Base-by-base conservation (phyloP, 2,888 invertebrate species). In the Timema podura region DNA sequence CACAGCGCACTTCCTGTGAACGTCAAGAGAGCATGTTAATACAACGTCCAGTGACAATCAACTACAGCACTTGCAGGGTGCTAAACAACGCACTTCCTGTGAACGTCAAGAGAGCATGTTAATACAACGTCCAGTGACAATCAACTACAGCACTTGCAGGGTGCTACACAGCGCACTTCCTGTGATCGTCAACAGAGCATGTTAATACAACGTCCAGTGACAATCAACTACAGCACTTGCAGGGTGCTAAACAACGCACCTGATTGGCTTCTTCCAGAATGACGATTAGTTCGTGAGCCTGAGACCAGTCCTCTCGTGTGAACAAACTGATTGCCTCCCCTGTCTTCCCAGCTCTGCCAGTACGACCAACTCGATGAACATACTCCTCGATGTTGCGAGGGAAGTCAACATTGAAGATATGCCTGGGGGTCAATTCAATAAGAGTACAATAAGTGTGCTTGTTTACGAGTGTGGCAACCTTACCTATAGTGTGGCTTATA, bases 351-450 rank as follows among this genome's bases (percentile, higher is more conserved):
- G 98, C 97, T 71, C 97, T 86, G 0, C 97, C 98, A 0, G 97
- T 98, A 72, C 98, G 87, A 0, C 97, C 97, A n/a, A 98, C 94
- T 72, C 97, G 86, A 79, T 98, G 97, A 0, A 95, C 95, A 82
- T 97, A 98, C 78, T 98, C 97, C 80, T 97, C 97, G 76, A 97
- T 94, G 77, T 96, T 94, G 15, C 91, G 86, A 0, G 97, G 97
- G 78, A 97, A 96, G 81, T 98, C 97, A 76, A 89, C 93, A 81
- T 98, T 98, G 46, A 96, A 83, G 1, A 98, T 95, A 81, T 95
- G 94, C 10, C 89, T 89, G 78, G 3, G 30, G 30, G 30, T 30
- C 30, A 30, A 30, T 30, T 30, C 30, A 30, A 30, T 3, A 30
- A 30, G 30, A 2, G 30, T 2, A 3, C 30, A 30, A 30, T 3